Conservation (phyloP, 2,888 invertebrate genomes). For the Sacculina carcini region DNA sequence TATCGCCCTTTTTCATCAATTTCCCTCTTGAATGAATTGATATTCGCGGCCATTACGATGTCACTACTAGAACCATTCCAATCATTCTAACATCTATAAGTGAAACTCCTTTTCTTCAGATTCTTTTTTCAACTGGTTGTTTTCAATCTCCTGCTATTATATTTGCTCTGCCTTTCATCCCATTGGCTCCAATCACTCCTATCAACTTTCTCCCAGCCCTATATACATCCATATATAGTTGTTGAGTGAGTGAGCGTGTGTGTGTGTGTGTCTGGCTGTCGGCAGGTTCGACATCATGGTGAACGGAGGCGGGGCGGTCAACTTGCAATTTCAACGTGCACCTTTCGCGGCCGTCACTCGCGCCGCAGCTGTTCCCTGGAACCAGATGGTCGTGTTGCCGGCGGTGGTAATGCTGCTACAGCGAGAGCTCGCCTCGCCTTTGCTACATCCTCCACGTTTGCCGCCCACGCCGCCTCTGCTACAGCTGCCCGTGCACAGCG, state of each 20-base stretch:
- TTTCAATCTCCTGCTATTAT: background rate
- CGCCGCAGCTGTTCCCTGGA: conserved; percentile 89
- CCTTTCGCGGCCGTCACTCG: conserved; percentile 69
- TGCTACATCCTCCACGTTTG: too few species aligned
- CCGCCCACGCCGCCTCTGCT: too few species aligned
- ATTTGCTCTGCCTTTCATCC: background rate
- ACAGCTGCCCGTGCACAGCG: background rate
- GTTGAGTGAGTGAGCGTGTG: background rate
- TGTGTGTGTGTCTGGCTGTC: background rate
- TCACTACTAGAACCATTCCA: too few species aligned
- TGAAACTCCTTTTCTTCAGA: background rate
- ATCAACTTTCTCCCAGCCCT: background rate
- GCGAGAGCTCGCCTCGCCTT: conserved; percentile 28
- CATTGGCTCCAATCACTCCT: background rate
- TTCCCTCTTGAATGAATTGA: too few species aligned
- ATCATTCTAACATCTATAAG: too few species aligned
- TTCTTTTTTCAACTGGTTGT: background rate
- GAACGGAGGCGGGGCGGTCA: conserved; percentile 92
- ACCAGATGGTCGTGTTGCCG: conserved; percentile 68
- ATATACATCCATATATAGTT: background rate
- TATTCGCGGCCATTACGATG: too few species aligned
- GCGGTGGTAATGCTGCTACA: conserved; percentile 62
- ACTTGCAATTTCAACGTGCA: conserved; percentile 78
- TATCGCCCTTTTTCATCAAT: too few species aligned
- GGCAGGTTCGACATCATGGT: conserved; percentile 94